phyloP scores from a whole-genome alignment of 2,888 invertebrate genomes.

The Enchytraeus crypticus region DNA sequence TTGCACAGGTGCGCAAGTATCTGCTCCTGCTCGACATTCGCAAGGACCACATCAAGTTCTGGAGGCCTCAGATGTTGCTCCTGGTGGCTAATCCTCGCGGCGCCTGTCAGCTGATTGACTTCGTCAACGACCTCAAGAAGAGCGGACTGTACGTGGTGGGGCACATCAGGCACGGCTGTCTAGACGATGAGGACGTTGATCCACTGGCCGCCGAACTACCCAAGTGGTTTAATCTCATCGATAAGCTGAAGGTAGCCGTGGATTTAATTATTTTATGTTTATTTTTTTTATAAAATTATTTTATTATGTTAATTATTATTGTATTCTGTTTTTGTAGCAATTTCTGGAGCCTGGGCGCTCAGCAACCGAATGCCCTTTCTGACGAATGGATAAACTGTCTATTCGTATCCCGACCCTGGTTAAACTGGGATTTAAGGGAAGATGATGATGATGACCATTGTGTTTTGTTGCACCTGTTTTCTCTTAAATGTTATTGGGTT shows the following conservation, averaged over 20 bases:
- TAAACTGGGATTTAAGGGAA: no score
- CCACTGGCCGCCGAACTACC: slow-evolving; percentile 69
- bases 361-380: no score
- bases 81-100: slow-evolving; percentile 84
- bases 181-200: slow-evolving; percentile 56
- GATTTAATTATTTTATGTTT: no score
- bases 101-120: slow-evolving; percentile 82
- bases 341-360: no score
- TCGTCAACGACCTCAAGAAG: slow-evolving; percentile 95
- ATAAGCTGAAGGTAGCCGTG: slow-evolving; percentile 71
- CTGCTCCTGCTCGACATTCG: slow-evolving; percentile 85
- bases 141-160: slow-evolving; percentile 75
- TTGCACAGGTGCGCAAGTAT: slow-evolving; percentile 93
- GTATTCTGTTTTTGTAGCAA: no score
- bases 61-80: slow-evolving; percentile 92
- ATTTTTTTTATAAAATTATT: no score
- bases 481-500: no score
- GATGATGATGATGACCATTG: no score
- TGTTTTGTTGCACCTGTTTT: no score
- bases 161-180: slow-evolving; percentile 61
- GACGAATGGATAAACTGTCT: no score
- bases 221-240: slow-evolving; percentile 86
- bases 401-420: no score
- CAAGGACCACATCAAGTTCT: slow-evolving; percentile 97
- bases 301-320: no score